Percentiles rank a stretch among this genome's conserved stretches.
These are phyloP conservation scores for Hypsopygia costalis DNA, from an alignment of 2,888 invertebrate genomes.

Conservation along the genomic window DNA sequence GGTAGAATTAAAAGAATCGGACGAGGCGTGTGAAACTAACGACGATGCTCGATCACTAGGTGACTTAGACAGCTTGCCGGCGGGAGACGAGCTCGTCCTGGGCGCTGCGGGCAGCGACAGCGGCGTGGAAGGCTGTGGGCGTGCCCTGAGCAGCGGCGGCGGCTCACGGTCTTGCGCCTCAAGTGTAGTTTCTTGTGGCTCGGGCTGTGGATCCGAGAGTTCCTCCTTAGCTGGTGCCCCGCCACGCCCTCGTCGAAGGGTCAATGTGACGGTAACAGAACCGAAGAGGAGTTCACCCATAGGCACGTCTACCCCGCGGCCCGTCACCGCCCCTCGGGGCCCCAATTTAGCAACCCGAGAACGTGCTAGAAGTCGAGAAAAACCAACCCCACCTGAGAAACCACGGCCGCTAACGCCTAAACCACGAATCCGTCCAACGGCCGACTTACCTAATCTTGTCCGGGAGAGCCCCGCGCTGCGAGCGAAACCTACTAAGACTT, in stretches of 20 bases:
- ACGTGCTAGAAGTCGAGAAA: slow-evolving; percentile 81
- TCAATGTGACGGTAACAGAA: slow-evolving; percentile 80
- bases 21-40: slow-evolving; percentile 53
- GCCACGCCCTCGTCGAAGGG: slow-evolving; percentile 74
- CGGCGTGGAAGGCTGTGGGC: slow-evolving; percentile 87
- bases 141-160: slow-evolving; percentile 84
- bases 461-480: slow-evolving; percentile 68
- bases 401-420: slow-evolving; percentile 71
- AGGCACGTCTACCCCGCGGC: slow-evolving; percentile 74
- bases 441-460: slow-evolving; percentile 75
- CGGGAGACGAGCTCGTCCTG: slow-evolving; percentile 58
- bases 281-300: slow-evolving; percentile 73
- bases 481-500: slow-evolving; percentile 75
- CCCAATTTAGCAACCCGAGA: slow-evolving; percentile 77
- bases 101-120: slow-evolving; percentile 88
- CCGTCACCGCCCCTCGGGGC: slow-evolving; percentile 70
- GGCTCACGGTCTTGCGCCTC: slow-evolving; percentile 88
- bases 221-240: slow-evolving; percentile 83
- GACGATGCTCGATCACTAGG: slow-evolving; percentile 67
- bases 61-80: slow-evolving; percentile 68
- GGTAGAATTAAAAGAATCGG: slow-evolving; percentile 39
- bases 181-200: slow-evolving; percentile 88
- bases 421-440: slow-evolving; percentile 68
- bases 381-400: slow-evolving; percentile 72
- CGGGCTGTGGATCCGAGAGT: slow-evolving; percentile 90